A percentile compares a stretch with the other conserved stretches of the same genome.
phyloP scores from a whole-genome alignment of 2,113 vertebrate species.

The Leuciscus idus region DNA sequence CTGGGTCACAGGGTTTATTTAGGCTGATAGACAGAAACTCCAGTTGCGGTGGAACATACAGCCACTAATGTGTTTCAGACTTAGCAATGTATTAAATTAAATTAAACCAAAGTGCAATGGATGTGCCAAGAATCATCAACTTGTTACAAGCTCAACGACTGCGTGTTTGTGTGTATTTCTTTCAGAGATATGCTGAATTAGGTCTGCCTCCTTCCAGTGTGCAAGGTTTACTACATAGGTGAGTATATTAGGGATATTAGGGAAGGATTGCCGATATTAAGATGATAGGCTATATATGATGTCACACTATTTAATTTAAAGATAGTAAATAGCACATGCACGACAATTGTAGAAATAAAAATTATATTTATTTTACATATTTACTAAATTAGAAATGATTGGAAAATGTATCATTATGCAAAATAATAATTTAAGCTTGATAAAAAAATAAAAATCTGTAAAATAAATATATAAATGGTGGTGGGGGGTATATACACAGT shows the following conservation, averaged over 20 bases:
- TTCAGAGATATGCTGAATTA: constrained; percentile 87
- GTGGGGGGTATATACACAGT: too few relatives aligned
- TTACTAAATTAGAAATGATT: too few relatives aligned
- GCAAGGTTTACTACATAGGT: constrained; percentile 86
- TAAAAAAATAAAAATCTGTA: too few relatives aligned
- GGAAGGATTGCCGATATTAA: too few relatives aligned
- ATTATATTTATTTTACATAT: too few relatives aligned
- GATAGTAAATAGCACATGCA: too few relatives aligned
- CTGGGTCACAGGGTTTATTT: constrained; percentile 33
- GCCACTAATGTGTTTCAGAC: background rate
- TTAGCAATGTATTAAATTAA: background rate
- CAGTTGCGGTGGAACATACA: background rate
- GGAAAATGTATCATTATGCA: too few relatives aligned
- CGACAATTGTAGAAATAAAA: too few relatives aligned
- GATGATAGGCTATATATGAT: too few relatives aligned
- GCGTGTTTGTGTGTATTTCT: constrained; percentile 33
- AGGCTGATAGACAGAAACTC: constrained; percentile 24
- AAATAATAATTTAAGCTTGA: too few relatives aligned
- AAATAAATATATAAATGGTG: too few relatives aligned
- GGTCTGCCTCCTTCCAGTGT: constrained; percentile 81
- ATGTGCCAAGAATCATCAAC: background rate
- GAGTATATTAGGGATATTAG: constrained; percentile 51
- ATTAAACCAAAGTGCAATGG: background rate
- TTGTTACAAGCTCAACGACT: constrained; percentile 11
- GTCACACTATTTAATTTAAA: too few relatives aligned